Base-by-base conservation (phyloP, 2,797 vertebrate genomes). In the Onychomys torridus region DNA sequence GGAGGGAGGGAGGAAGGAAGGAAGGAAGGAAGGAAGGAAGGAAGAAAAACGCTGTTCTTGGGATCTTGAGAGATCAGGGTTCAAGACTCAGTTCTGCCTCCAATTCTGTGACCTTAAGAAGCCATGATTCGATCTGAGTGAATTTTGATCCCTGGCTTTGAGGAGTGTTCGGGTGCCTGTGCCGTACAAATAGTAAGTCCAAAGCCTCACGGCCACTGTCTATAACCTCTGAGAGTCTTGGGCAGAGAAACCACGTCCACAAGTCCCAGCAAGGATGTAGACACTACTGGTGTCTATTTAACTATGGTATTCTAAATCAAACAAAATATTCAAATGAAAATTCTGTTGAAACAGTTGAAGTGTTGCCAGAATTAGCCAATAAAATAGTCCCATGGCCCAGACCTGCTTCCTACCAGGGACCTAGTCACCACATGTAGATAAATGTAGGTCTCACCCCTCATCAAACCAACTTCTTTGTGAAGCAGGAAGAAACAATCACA, bases 291-390 rank as follows among this genome's bases (percentile, higher is more conserved):
- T 86, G 92, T 96, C 78, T 94, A 61, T 84, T 90, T 97, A 63
- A 95, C 88, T 59, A 71, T 21, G 55, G 93, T 88, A 78, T 88
- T 87, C 76, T 90, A 78, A 79, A 77, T 93, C 90, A 96, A 97
- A 86, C 95, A 90, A 73, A 92, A 92, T 82, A 82, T 97, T 93
- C 59, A 88, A 57, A 79, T 95, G 69, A 83, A 93, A 97, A 85
- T 65, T 49, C 81, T 63, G 12, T 79, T 90, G 84, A 85, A 71
- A 89, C 46, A 59, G 25, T 79, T 93, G 97, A 49, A 97, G 9
- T 49, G 52, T 61, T 94, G 76, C 76, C 93, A 78, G 81, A 91
- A 52, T 83, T 92, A 90, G 52, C 65, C 93, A 96, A 95, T 92
- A 65, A 95, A 92, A 96, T 85, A 90, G 94, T 76, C 59, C 87